Evolutionary conservation across 2,888 invertebrate genomes (phyloP).

Genomic region (Athalia rosae): DNA sequence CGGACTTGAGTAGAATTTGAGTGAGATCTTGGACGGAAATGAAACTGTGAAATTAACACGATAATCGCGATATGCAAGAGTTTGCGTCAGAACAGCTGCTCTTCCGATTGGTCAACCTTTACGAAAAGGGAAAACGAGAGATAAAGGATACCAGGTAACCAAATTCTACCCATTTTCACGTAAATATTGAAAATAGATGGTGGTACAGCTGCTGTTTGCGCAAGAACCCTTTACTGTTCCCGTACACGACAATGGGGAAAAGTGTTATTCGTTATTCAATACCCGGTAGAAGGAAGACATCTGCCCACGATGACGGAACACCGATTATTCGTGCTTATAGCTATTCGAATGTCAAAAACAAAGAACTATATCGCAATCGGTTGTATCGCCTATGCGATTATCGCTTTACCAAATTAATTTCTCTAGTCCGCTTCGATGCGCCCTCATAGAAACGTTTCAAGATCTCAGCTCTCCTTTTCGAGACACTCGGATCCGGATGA

Average conservation of each 20-base stretch:
- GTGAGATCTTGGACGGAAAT: too few relatives aligned
- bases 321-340: too few relatives aligned
- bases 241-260: neutral
- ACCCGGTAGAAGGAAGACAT: neutral
- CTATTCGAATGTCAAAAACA: too few relatives aligned
- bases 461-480: too few relatives aligned
- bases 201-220: constrained; percentile 41
- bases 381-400: too few relatives aligned
- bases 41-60: neutral
- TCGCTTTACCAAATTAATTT: too few relatives aligned
- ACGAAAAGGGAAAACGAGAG: neutral
- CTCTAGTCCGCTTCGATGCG: too few relatives aligned
- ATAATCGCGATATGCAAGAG: neutral
- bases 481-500: neutral
- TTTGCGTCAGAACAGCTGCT: constrained; percentile 22
- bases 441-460: too few relatives aligned
- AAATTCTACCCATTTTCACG: constrained; percentile 22
- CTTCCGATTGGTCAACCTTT: constrained; percentile 34
- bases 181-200: constrained; percentile 24
- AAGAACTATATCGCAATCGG: too few relatives aligned
- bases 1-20: too few relatives aligned
- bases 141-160: neutral
- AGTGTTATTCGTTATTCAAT: constrained; percentile 30
- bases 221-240: constrained; percentile 31
- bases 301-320: neutral